Evolutionary conservation across 1,140 invertebrate genomes (phyloP), one percentile per base, ranked within the genome.

Genomic region (Drosophila equinoxialis): DNA sequence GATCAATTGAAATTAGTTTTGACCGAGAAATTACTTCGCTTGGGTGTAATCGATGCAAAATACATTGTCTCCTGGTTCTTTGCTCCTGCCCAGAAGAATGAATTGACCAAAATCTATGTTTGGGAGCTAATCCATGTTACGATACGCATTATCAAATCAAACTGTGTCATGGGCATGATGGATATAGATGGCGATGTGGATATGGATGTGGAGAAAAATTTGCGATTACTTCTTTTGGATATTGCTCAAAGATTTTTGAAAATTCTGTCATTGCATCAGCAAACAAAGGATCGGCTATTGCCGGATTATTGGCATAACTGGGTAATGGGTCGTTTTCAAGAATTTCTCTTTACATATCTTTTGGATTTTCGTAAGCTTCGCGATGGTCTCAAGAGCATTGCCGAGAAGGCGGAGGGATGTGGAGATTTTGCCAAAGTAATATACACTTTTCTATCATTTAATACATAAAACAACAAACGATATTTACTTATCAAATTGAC

Each of bases 121-220:
- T 86, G 82, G 82, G 82, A 86, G n/a, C 7, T 86, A 55, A 54
- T 86, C 0, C 37, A 78, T 11, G 6, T 37, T 6, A 48, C 55
- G 0, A 26, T 85, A 0, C 72, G 57, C 6, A 61, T 39, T 6
- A 63, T 57, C 8, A 84, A 77, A 26, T 8, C 17, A 48, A 51
- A 1, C 58, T 6, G 0, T 3, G 11, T 30, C 13, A 6, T 4
- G 1, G 3, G 8, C 17, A 30, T 3, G 0, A 30, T 30, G 30
- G 5, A 30, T 30, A 1, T 6, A 6, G 30, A 30, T n/a, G n/a
- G n/a, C n/a, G n/a, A n/a, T 30, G 6, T 1, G 5, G 30, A 11
- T 2, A 30, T 14, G 1, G n/a, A 23, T 3, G 7, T 30, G 0
- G 23, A 63, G 11, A 10, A 33, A 11, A 7, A 7, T 1, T 7